These are phyloP conservation scores for Phymanthus crucifer DNA, from an alignment of 92 coral and sea anemone genomes.

Conservation along the genomic window DNA sequence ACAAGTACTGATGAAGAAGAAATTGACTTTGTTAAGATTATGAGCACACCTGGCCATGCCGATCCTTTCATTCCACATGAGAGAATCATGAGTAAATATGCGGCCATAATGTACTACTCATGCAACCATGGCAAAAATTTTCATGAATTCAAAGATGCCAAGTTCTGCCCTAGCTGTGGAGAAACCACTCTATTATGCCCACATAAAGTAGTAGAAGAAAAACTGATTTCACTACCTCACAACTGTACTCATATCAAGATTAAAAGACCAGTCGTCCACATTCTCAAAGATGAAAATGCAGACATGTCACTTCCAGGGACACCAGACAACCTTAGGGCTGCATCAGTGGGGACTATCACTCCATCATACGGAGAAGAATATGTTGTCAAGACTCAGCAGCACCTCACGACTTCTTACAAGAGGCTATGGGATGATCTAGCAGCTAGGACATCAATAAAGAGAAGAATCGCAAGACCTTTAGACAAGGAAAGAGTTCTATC, in stretches of 20 bases:
- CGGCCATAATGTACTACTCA: conserved; percentile 88
- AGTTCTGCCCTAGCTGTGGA: conserved; percentile 90
- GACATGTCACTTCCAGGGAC: conserved; percentile 46
- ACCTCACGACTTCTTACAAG: conserved; percentile 80
- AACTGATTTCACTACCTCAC: conserved; percentile 82
- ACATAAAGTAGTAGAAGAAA: conserved; percentile 80
- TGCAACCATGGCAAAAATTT: conserved; percentile 97
- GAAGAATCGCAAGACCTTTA: conserved; percentile 63
- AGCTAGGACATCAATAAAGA: conserved; percentile 55
- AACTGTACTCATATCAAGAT: conserved; percentile 94
- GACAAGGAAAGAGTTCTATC: conserved; percentile 69
- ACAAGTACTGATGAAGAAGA: conserved; percentile 66
- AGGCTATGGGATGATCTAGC: conserved; percentile 78
- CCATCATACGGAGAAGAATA: conserved; percentile 67
- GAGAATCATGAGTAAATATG: conserved; percentile 87
- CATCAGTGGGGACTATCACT: conserved; percentile 46
- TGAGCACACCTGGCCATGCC: conserved; percentile 79
- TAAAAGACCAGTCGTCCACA: conserved; percentile 79
- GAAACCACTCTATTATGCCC: conserved; percentile 93
- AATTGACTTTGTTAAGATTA: conserved; percentile 86
- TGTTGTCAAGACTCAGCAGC: conserved; percentile 71
- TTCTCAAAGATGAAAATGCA: conserved; percentile 49
- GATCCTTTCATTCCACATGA: conserved; percentile 95
- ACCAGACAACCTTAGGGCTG: conserved; percentile 57
- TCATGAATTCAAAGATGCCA: conserved; percentile 92